Evolutionary conservation across 2,888 invertebrate species (phyloP).

Genomic region (Campopleginae sp.): DNA sequence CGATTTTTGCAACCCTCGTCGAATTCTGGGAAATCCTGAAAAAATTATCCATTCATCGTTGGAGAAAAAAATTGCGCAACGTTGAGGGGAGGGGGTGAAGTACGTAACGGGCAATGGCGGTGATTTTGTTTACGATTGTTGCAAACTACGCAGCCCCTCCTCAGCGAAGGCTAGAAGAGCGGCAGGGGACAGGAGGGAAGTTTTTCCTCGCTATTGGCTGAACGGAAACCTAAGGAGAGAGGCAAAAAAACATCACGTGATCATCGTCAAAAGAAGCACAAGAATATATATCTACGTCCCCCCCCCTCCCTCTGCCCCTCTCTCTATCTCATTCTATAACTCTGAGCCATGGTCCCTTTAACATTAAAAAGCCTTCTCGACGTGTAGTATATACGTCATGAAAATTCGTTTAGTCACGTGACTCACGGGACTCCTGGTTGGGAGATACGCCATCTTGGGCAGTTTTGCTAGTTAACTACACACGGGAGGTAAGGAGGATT

Average conservation of each 20-base stretch:
- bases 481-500: constrained; percentile 77
- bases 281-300: constrained; percentile 24
- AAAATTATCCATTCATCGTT: neutral
- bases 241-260: constrained; percentile 62
- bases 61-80: too few species aligned
- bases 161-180: neutral
- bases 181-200: constrained; percentile 5
- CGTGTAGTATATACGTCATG: constrained; percentile 75
- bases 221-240: constrained; percentile 52
- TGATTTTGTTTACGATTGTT: constrained; percentile 59
- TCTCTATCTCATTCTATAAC: constrained; percentile 35
- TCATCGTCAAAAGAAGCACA: constrained; percentile 51
- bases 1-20: neutral
- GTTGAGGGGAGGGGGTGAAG: neutral
- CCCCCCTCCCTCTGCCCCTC: constrained; percentile 5
- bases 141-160: constrained; percentile 37
- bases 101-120: neutral
- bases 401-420: constrained; percentile 80
- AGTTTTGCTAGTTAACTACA: constrained; percentile 77
- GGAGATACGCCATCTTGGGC: constrained; percentile 78
- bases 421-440: constrained; percentile 64
- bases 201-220: constrained; percentile 45
- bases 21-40: neutral
- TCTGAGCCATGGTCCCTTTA: constrained; percentile 75
- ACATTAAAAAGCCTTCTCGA: constrained; percentile 68